Conservation (phyloP, 2,888 invertebrate species). For the Drosophila macrothrix region DNA sequence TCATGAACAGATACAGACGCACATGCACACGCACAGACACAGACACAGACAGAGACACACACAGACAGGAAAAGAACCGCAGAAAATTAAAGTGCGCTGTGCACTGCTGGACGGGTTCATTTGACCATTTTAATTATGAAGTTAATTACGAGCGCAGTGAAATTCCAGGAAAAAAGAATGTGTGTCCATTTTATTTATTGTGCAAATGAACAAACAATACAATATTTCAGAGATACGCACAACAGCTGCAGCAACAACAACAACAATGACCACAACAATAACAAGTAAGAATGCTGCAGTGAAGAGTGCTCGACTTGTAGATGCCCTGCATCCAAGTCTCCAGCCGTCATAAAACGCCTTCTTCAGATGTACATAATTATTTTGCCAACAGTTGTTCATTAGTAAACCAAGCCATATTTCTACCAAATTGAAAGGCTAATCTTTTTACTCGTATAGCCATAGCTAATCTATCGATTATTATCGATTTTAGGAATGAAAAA, state of each 20-base stretch:
- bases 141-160: conserved; percentile 62
- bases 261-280: conserved; percentile 3
- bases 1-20: not conserved
- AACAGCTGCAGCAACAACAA: not conserved
- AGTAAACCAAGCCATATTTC: not conserved
- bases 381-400: not conserved
- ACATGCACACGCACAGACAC: not conserved
- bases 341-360: not conserved
- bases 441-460: not conserved
- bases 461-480: not conserved
- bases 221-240: conserved; percentile 30
- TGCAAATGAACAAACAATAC: conserved; percentile 45
- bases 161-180: conserved; percentile 53
- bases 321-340: not conserved
- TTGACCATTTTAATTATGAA: conserved; percentile 69
- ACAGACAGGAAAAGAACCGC: conserved; percentile 2
- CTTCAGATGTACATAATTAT: not conserved
- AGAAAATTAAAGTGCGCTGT: conserved; percentile 28
- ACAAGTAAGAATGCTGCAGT: not conserved
- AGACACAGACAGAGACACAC: not conserved
- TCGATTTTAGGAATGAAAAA: not conserved
- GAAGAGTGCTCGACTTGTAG: not conserved
- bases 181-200: conserved; percentile 59
- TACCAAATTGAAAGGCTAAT: not conserved
- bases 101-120: conserved; percentile 46